Evolutionary conservation across 2,888 invertebrate genomes (phyloP).

Genomic region (Rhamnusium bicolor): DNA sequence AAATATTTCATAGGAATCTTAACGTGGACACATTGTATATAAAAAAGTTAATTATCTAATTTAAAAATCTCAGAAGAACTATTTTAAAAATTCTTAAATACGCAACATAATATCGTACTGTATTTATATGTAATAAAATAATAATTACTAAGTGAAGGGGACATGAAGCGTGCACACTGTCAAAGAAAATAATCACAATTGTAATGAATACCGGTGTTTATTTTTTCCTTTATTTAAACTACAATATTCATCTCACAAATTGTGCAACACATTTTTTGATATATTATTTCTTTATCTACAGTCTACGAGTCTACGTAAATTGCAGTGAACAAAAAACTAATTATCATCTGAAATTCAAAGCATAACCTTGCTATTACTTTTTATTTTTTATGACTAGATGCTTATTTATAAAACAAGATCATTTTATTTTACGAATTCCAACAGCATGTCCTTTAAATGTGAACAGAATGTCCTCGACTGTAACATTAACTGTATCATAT

Average conservation of each 20-base stretch:
- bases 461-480: constrained; percentile 20
- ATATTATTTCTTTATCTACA: neutral
- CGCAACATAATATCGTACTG: too few relatives aligned
- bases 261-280: neutral
- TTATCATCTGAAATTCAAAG: neutral
- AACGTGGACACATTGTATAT: too few relatives aligned
- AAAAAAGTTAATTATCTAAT: too few relatives aligned
- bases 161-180: neutral
- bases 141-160: neutral
- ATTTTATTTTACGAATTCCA: constrained; percentile 17
- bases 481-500: constrained; percentile 3
- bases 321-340: neutral
- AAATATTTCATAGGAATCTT: too few relatives aligned
- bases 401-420: constrained; percentile 1
- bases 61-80: too few relatives aligned
- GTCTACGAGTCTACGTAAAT: neutral
- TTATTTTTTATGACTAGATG: neutral
- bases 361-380: constrained; percentile 7
- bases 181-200: neutral
- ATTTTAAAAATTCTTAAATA: too few relatives aligned
- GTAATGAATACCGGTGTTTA: neutral
- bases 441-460: constrained; percentile 13
- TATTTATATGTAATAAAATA: too few relatives aligned
- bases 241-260: neutral
- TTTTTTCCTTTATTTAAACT: neutral